Evolutionary conservation across 2,888 invertebrate species (phyloP).

Genomic region (Drosophila prostipennis): DNA sequence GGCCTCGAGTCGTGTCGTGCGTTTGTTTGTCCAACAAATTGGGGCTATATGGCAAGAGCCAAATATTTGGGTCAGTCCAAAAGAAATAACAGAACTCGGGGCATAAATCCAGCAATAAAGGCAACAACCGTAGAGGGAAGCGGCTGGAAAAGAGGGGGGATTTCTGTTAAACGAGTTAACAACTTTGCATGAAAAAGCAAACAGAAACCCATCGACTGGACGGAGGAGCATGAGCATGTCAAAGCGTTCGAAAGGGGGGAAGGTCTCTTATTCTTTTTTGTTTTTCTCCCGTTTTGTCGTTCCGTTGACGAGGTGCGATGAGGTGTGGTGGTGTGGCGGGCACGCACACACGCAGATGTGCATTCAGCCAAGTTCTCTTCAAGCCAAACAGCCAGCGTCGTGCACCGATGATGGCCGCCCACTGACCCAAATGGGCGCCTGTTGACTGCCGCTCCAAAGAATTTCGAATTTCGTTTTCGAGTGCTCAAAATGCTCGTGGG

Average conservation of each 20-base stretch:
- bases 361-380: conserved; percentile 51
- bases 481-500: background rate
- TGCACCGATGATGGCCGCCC: conserved; percentile 56
- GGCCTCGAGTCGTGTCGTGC: conserved; percentile 23
- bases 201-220: conserved; percentile 61
- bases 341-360: conserved; percentile 45
- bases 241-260: conserved; percentile 17
- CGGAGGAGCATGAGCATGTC: conserved; percentile 33
- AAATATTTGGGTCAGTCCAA: conserved; percentile 70
- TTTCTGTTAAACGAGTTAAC: conserved; percentile 71
- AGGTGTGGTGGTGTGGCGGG: conserved; percentile 16
- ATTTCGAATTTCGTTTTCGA: conserved; percentile 67
- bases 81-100: conserved; percentile 71
- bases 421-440: conserved; percentile 70
- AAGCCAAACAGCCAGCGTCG: conserved; percentile 7
- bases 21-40: conserved; percentile 56
- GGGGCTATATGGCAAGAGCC: conserved; percentile 29
- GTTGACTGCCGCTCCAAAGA: conserved; percentile 53
- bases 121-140: conserved; percentile 5
- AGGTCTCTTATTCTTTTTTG: no score
- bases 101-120: conserved; percentile 50
- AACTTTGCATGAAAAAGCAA: conserved; percentile 76
- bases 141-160: conserved; percentile 32
- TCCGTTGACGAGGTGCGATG: conserved; percentile 10
- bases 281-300: background rate